Base-by-base conservation (phyloP, 2,888 invertebrate genomes). In the Mesorhabditis belari region DNA sequence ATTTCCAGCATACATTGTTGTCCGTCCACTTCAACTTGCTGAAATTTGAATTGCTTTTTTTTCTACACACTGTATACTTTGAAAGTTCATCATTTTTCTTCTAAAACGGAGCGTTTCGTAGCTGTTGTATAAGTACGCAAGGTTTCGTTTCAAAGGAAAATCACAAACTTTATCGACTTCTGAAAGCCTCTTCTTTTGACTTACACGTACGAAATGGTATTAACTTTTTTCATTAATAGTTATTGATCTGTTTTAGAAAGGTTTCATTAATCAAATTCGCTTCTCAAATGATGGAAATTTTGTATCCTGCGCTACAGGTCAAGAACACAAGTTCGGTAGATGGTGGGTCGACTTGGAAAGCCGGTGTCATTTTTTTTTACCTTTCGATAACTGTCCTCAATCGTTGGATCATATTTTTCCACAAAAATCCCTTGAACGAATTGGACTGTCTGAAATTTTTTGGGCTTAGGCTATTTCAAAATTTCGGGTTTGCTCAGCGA, bases 1-100 rank as follows among this genome's bases (percentile, higher is more conserved):
- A 98, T 98, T 86, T 98, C 98, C 81, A 98, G 87, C 95, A 98
- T 98, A 85, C 98, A 98, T 85, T 96, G 96, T 83, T 95, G 93
- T 58, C 94, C 94, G 84, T 98, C 98, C 70, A 98, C 95, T 86
- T 98, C 96, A 74, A 99, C 94, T 87, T 98, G 95, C 87, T 84
- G 77, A 49, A 81, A 79, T 12, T 26, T n/a, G 44, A 35, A 17
- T 9, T 17, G n/a, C n/a, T 35, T 35, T 35, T 17, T 35, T 35
- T 35, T 2, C n/a, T 1, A n/a, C n/a, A n/a, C n/a, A n/a, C n/a
- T n/a, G n/a, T n/a, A n/a, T n/a, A n/a, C n/a, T n/a, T n/a, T n/a
- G n/a, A n/a, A n/a, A n/a, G n/a, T n/a, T n/a, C n/a, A n/a, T n/a
- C n/a, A n/a, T n/a, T n/a, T n/a, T n/a, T n/a, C n/a, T n/a, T n/a